Conservation (phyloP, 2,888 invertebrate species). For the Mesorhabditis sp. region DNA sequence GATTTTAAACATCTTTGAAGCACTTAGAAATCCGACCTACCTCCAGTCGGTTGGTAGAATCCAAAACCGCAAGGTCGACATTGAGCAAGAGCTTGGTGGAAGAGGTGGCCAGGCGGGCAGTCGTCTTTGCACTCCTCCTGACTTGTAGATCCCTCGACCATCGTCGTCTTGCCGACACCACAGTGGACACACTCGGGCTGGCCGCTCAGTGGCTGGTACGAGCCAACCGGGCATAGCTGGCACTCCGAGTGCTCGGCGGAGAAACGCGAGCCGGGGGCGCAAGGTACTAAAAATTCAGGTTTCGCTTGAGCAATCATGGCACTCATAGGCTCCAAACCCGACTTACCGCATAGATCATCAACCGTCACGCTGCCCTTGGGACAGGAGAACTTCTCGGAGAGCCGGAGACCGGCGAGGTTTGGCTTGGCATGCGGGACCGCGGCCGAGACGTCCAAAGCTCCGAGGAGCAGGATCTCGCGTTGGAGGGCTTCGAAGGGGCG, state of each 20-base stretch:
- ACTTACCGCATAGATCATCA: conserved; percentile 83
- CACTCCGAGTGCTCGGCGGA: conserved; percentile 49
- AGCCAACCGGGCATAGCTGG: conserved; percentile 58
- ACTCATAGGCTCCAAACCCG: background rate
- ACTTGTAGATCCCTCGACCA: conserved; percentile 40
- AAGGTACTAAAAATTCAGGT: conserved; percentile 46
- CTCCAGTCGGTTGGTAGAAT: conserved; percentile 53
- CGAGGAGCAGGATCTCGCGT: conserved; percentile 73
- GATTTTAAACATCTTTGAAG: too few relatives aligned
- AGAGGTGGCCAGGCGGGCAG: conserved; percentile 54
- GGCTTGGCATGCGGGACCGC: conserved; percentile 80
- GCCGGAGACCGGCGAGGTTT: conserved; percentile 79
- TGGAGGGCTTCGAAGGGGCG: conserved; percentile 75
- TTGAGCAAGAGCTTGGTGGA: conserved; percentile 35
- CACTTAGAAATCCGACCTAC: conserved; percentile 2
- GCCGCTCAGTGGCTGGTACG: conserved; percentile 55
- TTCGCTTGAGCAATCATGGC: background rate
- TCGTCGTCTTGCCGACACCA: conserved; percentile 55
- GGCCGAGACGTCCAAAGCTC: conserved; percentile 9
- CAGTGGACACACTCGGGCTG: conserved; percentile 55
- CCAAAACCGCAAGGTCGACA: conserved; percentile 56
- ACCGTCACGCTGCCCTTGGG: conserved; percentile 87
- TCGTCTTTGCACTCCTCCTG: conserved; percentile 56
- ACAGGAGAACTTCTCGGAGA: conserved; percentile 88
- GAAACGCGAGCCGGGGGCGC: conserved; percentile 60